Evolutionary conservation across 2,113 vertebrate genomes (phyloP).

Genomic region (Microtus richardsoni): DNA sequence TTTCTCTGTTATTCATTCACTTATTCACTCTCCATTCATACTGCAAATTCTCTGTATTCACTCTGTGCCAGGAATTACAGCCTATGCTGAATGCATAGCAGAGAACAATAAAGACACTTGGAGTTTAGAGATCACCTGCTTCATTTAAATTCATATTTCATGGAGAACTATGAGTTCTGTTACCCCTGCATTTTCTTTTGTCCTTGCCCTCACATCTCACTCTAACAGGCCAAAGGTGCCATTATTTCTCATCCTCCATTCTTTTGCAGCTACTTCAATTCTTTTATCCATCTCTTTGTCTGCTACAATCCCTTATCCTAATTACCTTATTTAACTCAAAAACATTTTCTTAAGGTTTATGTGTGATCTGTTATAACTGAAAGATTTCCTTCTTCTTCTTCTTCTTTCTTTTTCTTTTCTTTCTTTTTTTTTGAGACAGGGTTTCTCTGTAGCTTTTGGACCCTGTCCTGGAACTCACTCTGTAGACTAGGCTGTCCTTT

Average conservation of each 20-base stretch:
- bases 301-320: not conserved
- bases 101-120: not conserved
- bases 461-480: too few species aligned
- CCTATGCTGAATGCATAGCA: not conserved
- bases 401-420: too few species aligned
- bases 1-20: not conserved
- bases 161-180: not conserved
- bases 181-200: not conserved
- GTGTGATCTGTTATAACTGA: not conserved
- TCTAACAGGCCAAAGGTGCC: not conserved
- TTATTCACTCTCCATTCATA: not conserved
- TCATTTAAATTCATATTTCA: not conserved
- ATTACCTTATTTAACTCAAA: not conserved
- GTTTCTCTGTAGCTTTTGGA: too few species aligned
- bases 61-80: not conserved
- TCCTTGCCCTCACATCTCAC: fast-evolving
- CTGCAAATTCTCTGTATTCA: not conserved
- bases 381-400: not conserved
- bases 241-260: not conserved
- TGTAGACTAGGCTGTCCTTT: too few species aligned
- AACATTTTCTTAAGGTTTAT: not conserved
- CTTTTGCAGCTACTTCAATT: not conserved
- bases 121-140: not conserved
- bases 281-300: not conserved
- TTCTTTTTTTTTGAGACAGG: too few species aligned